Evolutionary conservation across 1,140 invertebrate genomes (phyloP).

Genomic region (Arion vulgaris): DNA sequence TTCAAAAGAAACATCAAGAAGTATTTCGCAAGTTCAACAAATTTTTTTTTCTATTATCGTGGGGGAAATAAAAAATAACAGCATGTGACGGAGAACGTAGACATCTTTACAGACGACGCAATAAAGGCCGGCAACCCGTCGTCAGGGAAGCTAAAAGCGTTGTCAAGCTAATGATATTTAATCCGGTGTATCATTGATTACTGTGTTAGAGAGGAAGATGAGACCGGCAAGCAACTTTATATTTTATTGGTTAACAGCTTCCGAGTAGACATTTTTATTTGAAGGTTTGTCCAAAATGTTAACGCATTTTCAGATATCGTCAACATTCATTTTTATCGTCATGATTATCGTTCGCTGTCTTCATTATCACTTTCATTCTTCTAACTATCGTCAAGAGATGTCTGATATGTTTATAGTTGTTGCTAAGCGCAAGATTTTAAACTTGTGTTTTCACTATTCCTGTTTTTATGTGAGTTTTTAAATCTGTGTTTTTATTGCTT

Average conservation of each 20-base stretch:
- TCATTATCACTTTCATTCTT: too few species aligned
- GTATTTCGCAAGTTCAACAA: too few species aligned
- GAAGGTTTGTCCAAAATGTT: not conserved
- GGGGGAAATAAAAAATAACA: too few species aligned
- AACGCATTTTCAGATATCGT: not conserved
- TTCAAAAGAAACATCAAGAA: too few species aligned
- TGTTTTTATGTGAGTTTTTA: too few species aligned
- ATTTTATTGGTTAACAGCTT: not conserved
- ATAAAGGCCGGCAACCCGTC: not conserved
- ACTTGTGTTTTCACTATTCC: too few species aligned
- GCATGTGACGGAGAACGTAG: not conserved
- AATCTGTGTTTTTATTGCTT: too few species aligned
- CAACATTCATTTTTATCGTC: not conserved
- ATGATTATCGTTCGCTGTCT: not conserved
- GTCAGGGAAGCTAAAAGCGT: constrained; percentile 14
- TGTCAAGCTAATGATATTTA: constrained; percentile 15
- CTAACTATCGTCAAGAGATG: too few species aligned
- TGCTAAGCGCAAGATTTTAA: too few species aligned
- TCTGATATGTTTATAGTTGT: too few species aligned
- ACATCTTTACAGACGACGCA: not conserved
- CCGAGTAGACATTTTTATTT: not conserved
- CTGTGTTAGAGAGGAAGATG: not conserved
- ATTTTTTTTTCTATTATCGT: too few species aligned
- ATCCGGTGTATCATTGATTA: constrained; percentile 9
- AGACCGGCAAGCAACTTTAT: not conserved